Percentiles rank a stretch among this genome's conserved stretches.
phyloP scores from a whole-genome alignment of 2,888 invertebrate genomes.

The Andrena dorsata region DNA sequence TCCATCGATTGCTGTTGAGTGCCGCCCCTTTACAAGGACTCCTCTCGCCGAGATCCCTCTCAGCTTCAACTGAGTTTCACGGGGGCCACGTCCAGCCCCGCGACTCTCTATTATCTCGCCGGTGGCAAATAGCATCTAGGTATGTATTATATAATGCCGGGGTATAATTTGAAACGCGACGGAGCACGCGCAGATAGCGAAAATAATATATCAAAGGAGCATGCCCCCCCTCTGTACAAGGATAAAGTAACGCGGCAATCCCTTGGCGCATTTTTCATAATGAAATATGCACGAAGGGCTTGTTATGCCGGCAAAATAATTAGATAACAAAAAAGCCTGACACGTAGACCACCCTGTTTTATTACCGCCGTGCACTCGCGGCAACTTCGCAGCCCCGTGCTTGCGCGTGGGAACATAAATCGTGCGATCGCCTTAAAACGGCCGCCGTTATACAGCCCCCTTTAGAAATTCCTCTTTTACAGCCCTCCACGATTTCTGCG shows the following conservation, averaged over 20 bases:
- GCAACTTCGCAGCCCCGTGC: not conserved
- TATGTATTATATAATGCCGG: not conserved
- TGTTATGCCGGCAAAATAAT: not conserved
- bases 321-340: constrained; percentile 10
- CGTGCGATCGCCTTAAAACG: constrained; percentile 7
- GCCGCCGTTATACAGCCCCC: not conserved
- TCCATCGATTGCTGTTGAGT: not conserved
- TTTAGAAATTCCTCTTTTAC: not conserved
- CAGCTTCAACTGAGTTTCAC: no score
- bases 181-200: not conserved
- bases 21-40: not conserved
- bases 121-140: no score
- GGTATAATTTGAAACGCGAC: not conserved
- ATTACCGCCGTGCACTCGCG: not conserved
- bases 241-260: not conserved
- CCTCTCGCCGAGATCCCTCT: not conserved
- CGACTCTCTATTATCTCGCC: not conserved
- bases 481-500: constrained; percentile 4
- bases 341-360: not conserved
- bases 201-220: constrained; percentile 1
- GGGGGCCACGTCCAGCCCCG: not conserved
- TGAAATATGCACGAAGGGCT: not conserved
- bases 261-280: not conserved
- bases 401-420: constrained; percentile 9
- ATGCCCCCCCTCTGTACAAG: not conserved